Evolutionary conservation across 2,888 invertebrate species (phyloP).

Genomic region (Thumatha senex): DNA sequence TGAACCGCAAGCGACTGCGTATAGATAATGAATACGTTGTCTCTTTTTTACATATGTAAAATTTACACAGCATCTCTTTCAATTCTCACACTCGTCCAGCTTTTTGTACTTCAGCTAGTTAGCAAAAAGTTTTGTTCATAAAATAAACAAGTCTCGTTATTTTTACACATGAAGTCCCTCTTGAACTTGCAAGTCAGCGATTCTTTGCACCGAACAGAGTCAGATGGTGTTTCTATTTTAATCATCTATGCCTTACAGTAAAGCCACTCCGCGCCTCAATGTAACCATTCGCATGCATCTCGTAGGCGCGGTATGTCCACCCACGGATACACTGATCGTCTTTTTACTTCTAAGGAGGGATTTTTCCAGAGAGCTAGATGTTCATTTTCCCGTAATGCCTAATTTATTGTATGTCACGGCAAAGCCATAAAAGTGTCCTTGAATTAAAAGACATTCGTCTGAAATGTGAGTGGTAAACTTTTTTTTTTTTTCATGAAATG

Average conservation of each 20-base stretch:
- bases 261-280: conserved; percentile 66
- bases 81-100: no score
- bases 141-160: no score
- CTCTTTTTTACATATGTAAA: no score
- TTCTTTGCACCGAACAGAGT: conserved; percentile 20
- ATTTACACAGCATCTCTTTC: no score
- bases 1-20: no score
- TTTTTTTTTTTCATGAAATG: conserved; percentile 38
- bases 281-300: conserved; percentile 79
- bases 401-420: conserved; percentile 77
- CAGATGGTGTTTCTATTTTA: conserved; percentile 65
- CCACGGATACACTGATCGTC: conserved; percentile 77
- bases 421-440: conserved; percentile 65
- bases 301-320: conserved; percentile 75
- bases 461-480: conserved; percentile 63
- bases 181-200: background rate
- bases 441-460: conserved; percentile 65
- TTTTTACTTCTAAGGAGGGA: conserved; percentile 74
- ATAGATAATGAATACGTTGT: no score
- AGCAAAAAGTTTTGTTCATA: no score
- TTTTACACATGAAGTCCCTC: no score
- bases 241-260: conserved; percentile 59
- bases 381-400: conserved; percentile 76
- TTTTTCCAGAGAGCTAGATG: conserved; percentile 74
- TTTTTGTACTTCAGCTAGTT: no score